These are phyloP conservation scores for Himalopsyche anomala DNA, from an alignment of 2,888 invertebrate genomes.

Conservation along the genomic window DNA sequence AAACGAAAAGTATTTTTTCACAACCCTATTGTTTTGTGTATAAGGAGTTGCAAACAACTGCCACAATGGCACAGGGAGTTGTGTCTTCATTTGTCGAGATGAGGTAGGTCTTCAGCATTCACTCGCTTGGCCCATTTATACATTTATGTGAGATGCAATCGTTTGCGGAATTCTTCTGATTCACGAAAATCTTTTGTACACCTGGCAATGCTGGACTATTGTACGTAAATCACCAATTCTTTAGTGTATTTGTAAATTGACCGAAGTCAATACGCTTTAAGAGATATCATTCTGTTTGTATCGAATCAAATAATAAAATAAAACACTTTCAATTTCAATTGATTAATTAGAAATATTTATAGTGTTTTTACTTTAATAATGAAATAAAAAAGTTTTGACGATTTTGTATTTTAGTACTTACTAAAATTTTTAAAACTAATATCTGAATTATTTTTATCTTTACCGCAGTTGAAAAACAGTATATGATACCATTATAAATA, in stretches of 20 bases:
- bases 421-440: too few relatives aligned
- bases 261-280: background rate
- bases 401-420: too few relatives aligned
- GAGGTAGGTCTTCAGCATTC: constrained; percentile 7
- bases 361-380: too few relatives aligned
- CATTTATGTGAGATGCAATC: constrained; percentile 36
- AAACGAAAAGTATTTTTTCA: background rate
- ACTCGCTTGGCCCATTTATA: background rate
- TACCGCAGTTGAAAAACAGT: too few relatives aligned
- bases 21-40: constrained; percentile 9
- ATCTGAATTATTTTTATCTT: too few relatives aligned
- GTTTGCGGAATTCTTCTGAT: constrained; percentile 24
- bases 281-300: background rate
- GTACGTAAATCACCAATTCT: background rate
- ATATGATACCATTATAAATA: too few relatives aligned
- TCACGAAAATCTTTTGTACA: background rate
- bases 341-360: background rate
- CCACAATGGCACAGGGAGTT: background rate
- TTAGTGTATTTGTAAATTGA: constrained; percentile 2
- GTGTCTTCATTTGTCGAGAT: constrained; percentile 52
- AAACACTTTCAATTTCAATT: background rate
- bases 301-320: background rate
- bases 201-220: constrained; percentile 5
- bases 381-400: too few relatives aligned
- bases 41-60: constrained; percentile 57